Percentiles rank a stretch among this genome's conserved stretches.
Evolutionary conservation across 2,113 vertebrate genomes (phyloP).

Genomic region (Malurus melanocephalus): DNA sequence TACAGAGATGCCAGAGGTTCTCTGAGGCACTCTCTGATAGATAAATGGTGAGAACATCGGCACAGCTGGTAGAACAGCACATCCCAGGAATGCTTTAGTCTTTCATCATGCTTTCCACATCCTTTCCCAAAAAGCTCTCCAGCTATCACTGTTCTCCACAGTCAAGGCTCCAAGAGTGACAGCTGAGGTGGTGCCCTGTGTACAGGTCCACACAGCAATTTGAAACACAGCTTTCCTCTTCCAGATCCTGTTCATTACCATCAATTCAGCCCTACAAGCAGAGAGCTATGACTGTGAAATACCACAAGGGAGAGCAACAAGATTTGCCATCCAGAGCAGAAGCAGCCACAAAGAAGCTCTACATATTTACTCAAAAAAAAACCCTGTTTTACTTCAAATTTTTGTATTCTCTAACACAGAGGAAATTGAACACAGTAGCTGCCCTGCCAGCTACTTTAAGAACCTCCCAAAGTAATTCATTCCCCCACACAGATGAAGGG

Average conservation of each 20-base stretch:
- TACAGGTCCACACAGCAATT: rapidly evolving
- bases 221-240: background rate
- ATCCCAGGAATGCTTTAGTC: background rate
- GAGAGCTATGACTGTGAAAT: background rate
- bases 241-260: background rate
- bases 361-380: background rate
- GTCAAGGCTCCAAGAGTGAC: background rate
- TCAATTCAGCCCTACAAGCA: background rate
- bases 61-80: background rate
- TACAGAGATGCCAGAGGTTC: background rate
- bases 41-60: background rate
- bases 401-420: background rate
- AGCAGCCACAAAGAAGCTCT: background rate
- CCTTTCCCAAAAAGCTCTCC: background rate
- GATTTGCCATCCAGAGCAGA: background rate
- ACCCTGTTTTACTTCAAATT: background rate
- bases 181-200: background rate
- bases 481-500: background rate
- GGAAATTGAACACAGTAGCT: background rate
- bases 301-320: background rate
- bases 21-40: background rate
- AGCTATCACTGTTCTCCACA: background rate
- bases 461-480: background rate
- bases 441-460: background rate
- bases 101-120: background rate